Base-by-base conservation (phyloP, 1,140 invertebrate species). In the Vanessa tameamea region DNA sequence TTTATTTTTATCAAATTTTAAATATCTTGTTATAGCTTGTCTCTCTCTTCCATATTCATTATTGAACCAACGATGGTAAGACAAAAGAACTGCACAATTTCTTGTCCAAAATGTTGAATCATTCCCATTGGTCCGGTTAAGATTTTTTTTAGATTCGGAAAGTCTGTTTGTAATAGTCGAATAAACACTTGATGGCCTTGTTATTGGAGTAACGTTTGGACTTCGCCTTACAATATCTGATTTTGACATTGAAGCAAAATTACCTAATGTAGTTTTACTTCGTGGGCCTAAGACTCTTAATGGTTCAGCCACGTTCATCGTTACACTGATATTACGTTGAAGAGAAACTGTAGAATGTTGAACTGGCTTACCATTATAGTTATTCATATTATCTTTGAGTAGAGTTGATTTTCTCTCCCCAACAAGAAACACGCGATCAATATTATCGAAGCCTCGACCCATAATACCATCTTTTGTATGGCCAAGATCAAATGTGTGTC, bases 401-500 rank as follows among this genome's bases (percentile, higher is more conserved):
- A 90, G 69, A 43, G 83, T 72, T 61, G 86, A 85, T 76, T 84
- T 93, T 77, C 88, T 92, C 78, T 94, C 93, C 14, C 92, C 91
- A 43, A 94, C 93, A n/a, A 95, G 93, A 82, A 96, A 97, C 72
- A 96, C 96, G 82, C 94, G 95, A 93, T 96, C 96, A 59, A 96
- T 95, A 84, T 98, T 96, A 90, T 99, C 97, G 91, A 99, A 99
- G 15, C 98, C 98, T 82, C 97, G 94, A 15, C 97, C 97, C 98
- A 99, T 99, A 61, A 99, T 97, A 9, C 98, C 98, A 78, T 96
- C 95, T 77, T 95, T 94, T 0, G 97, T 97, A 88, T 99, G 98
- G 0, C 97, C 98, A 48, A 99, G 94, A 92, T 99, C 97, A 89
- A 99, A 98, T 1, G 97, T 98, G 87, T 99, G 98, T 14, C 97